These are phyloP conservation scores for Glaucidium brasilianum DNA, from an alignment of 2,113 vertebrate species.

Conservation along the genomic window DNA sequence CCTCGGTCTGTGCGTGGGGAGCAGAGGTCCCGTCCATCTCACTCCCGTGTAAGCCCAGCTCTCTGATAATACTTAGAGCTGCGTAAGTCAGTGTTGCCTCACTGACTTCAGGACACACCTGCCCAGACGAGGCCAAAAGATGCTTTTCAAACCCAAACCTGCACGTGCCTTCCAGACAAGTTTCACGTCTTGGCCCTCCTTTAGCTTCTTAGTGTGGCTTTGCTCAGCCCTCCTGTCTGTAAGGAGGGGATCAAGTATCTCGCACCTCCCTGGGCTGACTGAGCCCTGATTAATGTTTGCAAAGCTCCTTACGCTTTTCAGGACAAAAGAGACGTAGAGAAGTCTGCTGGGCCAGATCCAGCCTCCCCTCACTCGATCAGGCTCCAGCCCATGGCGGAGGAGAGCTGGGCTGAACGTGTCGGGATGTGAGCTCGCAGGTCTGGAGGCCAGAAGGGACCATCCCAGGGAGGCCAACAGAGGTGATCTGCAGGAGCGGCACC, in stretches of 20 bases:
- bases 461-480: not conserved
- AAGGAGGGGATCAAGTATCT: not conserved
- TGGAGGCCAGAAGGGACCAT: not conserved
- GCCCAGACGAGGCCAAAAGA: not conserved
- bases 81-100: fast-evolving
- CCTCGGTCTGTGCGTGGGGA: not conserved
- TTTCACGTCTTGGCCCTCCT: not conserved
- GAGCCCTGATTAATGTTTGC: fast-evolving
- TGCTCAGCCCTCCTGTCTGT: not conserved
- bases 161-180: fast-evolving
- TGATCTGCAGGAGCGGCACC: not conserved
- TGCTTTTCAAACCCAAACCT: not conserved
- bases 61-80: not conserved
- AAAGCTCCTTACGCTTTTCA: not conserved
- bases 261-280: not conserved
- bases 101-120: not conserved
- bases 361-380: fast-evolving
- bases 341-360: not conserved
- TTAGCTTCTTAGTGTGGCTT: not conserved
- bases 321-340: not conserved
- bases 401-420: fast-evolving
- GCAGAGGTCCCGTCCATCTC: fast-evolving
- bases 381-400: not conserved
- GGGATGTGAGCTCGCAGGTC: not conserved
- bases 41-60: fast-evolving